Percentiles rank a stretch among this genome's conserved stretches.
Conservation (phyloP, 2,797 vertebrate species). For the Scolopax rusticola region DNA sequence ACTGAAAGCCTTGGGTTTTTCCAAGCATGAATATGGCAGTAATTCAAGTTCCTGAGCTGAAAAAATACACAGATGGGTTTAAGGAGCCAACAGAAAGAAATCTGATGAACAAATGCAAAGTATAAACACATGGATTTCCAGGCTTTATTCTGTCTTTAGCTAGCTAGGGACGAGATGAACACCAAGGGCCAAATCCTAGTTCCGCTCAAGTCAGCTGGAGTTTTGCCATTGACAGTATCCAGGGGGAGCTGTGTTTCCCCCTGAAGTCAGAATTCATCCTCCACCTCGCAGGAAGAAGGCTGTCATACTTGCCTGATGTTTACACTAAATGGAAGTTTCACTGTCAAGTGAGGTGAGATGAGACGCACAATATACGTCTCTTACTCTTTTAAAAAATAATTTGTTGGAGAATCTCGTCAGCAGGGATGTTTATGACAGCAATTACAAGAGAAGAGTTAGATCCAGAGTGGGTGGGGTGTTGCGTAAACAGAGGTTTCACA, state of each 20-base stretch:
- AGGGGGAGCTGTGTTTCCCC: not conserved
- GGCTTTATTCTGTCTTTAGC: conserved; percentile 26
- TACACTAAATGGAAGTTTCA: conserved; percentile 39
- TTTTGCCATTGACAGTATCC: conserved; percentile 2
- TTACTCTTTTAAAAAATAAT: not conserved
- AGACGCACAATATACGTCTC: not conserved
- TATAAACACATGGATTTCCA: conserved; percentile 63
- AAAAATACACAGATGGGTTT: not conserved
- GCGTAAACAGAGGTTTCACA: not conserved
- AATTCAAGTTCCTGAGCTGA: conserved; percentile 37
- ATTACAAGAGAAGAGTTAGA: not conserved
- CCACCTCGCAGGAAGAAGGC: conserved; percentile 16
- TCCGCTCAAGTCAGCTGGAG: conserved; percentile 38
- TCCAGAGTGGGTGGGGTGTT: not conserved
- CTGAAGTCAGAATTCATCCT: conserved; percentile 21
- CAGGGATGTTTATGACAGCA: not conserved
- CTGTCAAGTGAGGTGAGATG: not conserved
- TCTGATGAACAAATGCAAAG: not conserved
- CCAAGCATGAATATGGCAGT: not conserved
- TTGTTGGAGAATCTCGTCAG: not conserved
- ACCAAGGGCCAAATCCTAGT: conserved; percentile 20
- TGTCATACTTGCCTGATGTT: conserved; percentile 23
- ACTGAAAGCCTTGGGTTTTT: not conserved
- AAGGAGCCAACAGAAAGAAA: conserved; percentile 20
- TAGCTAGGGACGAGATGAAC: not conserved